phyloP scores from a whole-genome alignment of 2,113 vertebrate genomes.

The Ancistrus triradiatus region DNA sequence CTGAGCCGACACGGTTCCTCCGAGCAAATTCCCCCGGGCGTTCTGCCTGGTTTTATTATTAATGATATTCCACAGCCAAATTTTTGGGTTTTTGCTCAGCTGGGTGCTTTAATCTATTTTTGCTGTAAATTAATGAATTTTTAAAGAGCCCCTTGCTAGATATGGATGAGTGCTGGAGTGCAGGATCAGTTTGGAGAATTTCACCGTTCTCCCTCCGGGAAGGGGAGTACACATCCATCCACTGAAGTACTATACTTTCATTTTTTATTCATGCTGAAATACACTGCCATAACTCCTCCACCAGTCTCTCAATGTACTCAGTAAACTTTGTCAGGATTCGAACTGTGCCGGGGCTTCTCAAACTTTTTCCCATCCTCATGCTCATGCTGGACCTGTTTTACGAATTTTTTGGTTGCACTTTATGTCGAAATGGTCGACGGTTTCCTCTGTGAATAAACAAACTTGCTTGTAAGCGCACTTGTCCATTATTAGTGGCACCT shows the following conservation, averaged over 20 bases:
- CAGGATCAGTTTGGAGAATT: conserved; percentile 60
- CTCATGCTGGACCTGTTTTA: neutral
- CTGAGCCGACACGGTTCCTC: conserved; percentile 54
- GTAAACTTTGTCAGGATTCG: conserved; percentile 40
- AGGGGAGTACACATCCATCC: conserved; percentile 60
- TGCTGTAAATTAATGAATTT: conserved; percentile 81
- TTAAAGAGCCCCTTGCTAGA: conserved; percentile 70
- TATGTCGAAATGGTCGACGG: too few relatives aligned
- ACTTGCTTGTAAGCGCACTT: too few relatives aligned
- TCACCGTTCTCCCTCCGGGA: conserved; percentile 57
- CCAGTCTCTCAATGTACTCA: too few relatives aligned
- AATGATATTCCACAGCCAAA: conserved; percentile 74
- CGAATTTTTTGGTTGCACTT: neutral
- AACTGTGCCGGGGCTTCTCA: conserved; percentile 13
- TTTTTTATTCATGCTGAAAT: conserved; percentile 69
- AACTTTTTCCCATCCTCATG: neutral
- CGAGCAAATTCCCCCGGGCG: conserved; percentile 53
- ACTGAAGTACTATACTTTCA: conserved; percentile 63
- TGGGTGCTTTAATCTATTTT: conserved; percentile 77
- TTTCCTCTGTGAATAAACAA: too few relatives aligned
- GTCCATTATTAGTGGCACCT: too few relatives aligned
- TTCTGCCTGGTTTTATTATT: conserved; percentile 68
- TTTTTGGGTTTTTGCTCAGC: conserved; percentile 73
- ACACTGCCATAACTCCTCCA: conserved; percentile 53
- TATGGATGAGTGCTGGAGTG: conserved; percentile 65